phyloP scores from a whole-genome alignment of 2,797 vertebrate genomes.

The Eleutherodactylus coqui region DNA sequence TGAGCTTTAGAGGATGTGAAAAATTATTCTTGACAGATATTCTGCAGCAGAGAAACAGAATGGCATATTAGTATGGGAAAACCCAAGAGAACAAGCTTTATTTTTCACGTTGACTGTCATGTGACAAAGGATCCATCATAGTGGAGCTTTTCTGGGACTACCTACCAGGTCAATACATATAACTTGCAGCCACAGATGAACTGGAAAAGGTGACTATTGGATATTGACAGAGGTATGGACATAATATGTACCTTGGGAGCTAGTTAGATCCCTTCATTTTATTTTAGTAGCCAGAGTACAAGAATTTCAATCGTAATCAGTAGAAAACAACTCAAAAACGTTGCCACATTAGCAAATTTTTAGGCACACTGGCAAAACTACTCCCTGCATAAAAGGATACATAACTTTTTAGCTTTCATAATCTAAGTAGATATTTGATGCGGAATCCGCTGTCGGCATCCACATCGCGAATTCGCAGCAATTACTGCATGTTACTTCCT shows the following conservation, averaged over 20 bases:
- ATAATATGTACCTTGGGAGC: not conserved
- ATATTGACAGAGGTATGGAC: not conserved
- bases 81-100: not conserved
- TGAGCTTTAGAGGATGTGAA: not conserved
- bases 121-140: not conserved
- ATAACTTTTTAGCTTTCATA: not conserved
- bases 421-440: not conserved
- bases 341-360: not conserved
- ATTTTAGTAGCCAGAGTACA: not conserved
- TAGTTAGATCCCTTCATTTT: not conserved
- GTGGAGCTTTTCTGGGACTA: not conserved
- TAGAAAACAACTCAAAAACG: not conserved
- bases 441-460: too few relatives aligned
- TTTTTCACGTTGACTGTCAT: not conserved
- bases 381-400: not conserved
- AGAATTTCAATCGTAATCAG: not conserved
- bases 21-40: slow-evolving; percentile 3
- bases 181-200: not conserved
- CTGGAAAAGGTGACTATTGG: not conserved
- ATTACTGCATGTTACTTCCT: too few relatives aligned
- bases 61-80: not conserved
- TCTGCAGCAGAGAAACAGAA: not conserved
- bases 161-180: not conserved
- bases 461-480: too few relatives aligned
- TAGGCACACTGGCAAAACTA: not conserved